A percentile compares a stretch with the other conserved stretches of the same genome.
Evolutionary conservation across 1,140 invertebrate species (phyloP).

Genomic region (Bombus breviceps): DNA sequence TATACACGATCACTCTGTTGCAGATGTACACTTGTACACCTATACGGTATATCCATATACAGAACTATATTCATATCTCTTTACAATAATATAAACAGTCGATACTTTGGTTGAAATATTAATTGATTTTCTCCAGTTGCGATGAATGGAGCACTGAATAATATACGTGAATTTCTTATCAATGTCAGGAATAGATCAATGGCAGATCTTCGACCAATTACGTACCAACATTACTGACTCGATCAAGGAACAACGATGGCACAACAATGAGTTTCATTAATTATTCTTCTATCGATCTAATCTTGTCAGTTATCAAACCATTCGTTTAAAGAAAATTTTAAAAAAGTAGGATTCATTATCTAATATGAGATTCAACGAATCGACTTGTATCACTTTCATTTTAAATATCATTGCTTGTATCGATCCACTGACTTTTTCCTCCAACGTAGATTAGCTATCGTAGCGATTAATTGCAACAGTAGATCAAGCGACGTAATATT

Average conservation of each 20-base stretch:
- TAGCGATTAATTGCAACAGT: background rate
- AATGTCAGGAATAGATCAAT: constrained; percentile 31
- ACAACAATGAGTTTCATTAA: constrained; percentile 34
- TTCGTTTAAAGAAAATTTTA: too few relatives aligned
- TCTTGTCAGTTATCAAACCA: background rate
- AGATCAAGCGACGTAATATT: background rate
- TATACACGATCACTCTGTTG: constrained; percentile 27
- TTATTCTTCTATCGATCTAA: constrained; percentile 5
- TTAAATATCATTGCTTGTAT: constrained; percentile 21
- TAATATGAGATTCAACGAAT: background rate
- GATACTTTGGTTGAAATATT: constrained; percentile 53
- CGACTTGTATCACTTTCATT: background rate
- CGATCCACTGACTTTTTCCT: background rate
- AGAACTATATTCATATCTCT: constrained; percentile 66
- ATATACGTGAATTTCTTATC: constrained; percentile 27
- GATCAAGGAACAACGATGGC: constrained; percentile 48
- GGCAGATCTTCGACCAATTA: constrained; percentile 39
- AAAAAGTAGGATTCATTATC: background rate
- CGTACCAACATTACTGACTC: constrained; percentile 7
- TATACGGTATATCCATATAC: constrained; percentile 41
- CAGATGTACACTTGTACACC: constrained; percentile 1
- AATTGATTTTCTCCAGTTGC: constrained; percentile 38
- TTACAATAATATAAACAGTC: constrained; percentile 76
- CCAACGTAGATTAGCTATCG: constrained; percentile 20
- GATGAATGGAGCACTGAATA: constrained; percentile 56